Percentiles rank a stretch among this genome's conserved stretches.
These are phyloP conservation scores for Mesembrinibis cayennensis DNA, from an alignment of 2,113 vertebrate genomes.

Conservation along the genomic window DNA sequence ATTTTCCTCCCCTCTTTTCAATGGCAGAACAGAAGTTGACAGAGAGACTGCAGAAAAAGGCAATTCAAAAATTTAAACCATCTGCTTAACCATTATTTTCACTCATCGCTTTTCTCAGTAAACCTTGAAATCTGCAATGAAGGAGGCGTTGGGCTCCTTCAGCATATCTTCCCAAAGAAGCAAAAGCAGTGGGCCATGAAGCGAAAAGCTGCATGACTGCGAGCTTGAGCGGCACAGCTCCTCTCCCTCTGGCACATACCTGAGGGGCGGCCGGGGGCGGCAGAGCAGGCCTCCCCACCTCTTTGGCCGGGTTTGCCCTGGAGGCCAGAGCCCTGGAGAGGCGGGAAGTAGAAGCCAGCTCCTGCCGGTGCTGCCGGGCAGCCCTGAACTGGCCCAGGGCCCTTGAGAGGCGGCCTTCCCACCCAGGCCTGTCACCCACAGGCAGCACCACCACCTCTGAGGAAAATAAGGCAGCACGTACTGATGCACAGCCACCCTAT, in stretches of 20 bases:
- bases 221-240: background rate
- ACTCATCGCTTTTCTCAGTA: background rate
- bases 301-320: background rate
- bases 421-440: rapidly evolving
- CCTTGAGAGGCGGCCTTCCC: rapidly evolving
- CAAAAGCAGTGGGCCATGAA: rapidly evolving
- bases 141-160: background rate
- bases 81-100: conserved; percentile 1
- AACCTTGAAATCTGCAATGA: background rate
- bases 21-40: background rate
- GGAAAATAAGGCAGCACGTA: rapidly evolving
- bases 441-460: too few species aligned
- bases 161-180: background rate
- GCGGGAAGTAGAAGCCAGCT: background rate
- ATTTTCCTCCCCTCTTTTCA: background rate
- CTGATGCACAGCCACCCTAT: rapidly evolving
- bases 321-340: background rate
- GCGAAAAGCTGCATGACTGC: rapidly evolving
- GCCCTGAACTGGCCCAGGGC: background rate
- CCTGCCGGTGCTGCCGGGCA: background rate
- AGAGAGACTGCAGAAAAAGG: background rate
- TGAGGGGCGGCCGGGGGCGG: too few species aligned
- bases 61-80: background rate
- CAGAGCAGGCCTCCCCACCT: background rate
- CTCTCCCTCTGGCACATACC: background rate